Evolutionary conservation across 1,140 invertebrate genomes (phyloP).

Genomic region (Atta colombica): DNA sequence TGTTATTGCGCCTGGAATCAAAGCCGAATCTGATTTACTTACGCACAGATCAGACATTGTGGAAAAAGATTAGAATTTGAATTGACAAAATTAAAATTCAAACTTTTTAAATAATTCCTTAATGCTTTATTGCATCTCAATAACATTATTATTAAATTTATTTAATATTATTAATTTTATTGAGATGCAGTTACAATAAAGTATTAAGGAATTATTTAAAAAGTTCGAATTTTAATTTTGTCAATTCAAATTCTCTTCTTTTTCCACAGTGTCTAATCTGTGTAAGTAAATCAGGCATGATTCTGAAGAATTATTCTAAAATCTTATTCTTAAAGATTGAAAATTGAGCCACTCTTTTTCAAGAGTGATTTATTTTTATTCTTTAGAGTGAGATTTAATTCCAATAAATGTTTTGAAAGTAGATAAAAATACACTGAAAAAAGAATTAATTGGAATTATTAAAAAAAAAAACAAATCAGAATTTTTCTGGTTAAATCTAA

Average conservation of each 20-base stretch:
- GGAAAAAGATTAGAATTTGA: background rate
- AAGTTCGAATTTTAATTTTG: background rate
- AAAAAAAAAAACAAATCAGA: too few species aligned
- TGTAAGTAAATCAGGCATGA: conserved; percentile 3
- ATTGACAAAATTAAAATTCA: background rate
- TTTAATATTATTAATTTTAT: background rate
- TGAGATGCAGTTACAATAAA: too few species aligned
- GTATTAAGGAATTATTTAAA: background rate
- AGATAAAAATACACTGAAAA: too few species aligned
- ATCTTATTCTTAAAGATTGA: too few species aligned
- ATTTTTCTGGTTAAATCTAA: too few species aligned
- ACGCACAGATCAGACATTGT: background rate
- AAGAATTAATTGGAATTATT: too few species aligned
- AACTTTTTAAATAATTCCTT: background rate
- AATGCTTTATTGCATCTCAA: too few species aligned
- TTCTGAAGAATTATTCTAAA: too few species aligned
- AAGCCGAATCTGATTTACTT: conserved; percentile 5
- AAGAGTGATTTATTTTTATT: too few species aligned
- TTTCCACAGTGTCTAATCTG: background rate
- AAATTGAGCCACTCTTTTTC: too few species aligned
- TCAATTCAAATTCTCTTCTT: background rate
- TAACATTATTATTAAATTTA: background rate
- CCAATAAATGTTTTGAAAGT: too few species aligned
- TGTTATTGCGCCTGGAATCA: conserved; percentile 5
- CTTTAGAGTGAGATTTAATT: too few species aligned